Percentiles rank a stretch among this genome's conserved stretches.
phyloP scores from a whole-genome alignment of 2,888 invertebrate genomes.

The Epinotia bilunana region DNA sequence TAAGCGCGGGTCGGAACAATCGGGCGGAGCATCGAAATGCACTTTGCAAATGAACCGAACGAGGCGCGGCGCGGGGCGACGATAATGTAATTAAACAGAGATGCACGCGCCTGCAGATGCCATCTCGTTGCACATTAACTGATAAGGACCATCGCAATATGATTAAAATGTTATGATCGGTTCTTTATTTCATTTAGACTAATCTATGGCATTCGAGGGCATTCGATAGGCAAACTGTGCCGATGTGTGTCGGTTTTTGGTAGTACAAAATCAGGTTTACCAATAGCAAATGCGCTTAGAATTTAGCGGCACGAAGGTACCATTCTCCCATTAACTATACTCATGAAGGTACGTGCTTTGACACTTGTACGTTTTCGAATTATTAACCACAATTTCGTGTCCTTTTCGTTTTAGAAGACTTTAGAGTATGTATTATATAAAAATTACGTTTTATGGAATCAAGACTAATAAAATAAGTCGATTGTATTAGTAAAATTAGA shows the following conservation, averaged over 20 bases:
- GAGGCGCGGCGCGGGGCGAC: conserved; percentile 54
- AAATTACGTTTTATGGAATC: too few relatives aligned
- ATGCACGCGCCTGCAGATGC: conserved; percentile 68
- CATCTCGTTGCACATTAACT: conserved; percentile 53
- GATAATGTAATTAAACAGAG: conserved; percentile 78
- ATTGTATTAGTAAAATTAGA: neutral
- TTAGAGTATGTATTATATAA: too few relatives aligned
- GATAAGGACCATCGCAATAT: conserved; percentile 44
- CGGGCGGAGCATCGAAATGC: conserved; percentile 80
- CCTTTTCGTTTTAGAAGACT: too few relatives aligned
- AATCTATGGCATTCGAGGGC: neutral
- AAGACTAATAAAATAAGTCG: too few relatives aligned
- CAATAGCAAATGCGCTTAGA: neutral
- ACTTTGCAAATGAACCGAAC: conserved; percentile 83
- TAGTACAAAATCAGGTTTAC: neutral
- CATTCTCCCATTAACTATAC: neutral
- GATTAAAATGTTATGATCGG: conserved; percentile 29
- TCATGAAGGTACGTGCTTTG: neutral
- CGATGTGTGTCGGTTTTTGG: neutral
- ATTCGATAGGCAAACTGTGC: too few relatives aligned
- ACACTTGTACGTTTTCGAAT: neutral
- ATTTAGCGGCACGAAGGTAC: neutral
- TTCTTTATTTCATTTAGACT: neutral
- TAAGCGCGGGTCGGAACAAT: conserved; percentile 77
- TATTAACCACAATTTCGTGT: neutral